phyloP scores from a whole-genome alignment of 1,140 invertebrate genomes.

The Oreohelix idahoensis region DNA sequence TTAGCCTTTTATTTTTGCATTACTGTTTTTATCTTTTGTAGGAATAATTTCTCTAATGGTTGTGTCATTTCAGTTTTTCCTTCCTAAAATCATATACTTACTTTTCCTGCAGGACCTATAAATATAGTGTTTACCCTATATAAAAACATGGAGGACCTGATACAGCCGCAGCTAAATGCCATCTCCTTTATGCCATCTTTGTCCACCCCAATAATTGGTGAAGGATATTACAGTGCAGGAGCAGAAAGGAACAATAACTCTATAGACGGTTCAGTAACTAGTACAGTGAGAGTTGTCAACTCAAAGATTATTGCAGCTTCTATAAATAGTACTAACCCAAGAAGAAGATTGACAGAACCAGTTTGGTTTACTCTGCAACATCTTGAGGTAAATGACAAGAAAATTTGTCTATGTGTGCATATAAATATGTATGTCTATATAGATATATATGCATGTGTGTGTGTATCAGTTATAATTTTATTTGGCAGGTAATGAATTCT shows the following conservation, averaged over 20 bases:
- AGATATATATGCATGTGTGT: too few relatives aligned
- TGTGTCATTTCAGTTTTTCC: background rate
- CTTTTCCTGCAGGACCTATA: slow-evolving; percentile 2
- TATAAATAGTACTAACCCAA: background rate
- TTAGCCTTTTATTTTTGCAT: too few relatives aligned
- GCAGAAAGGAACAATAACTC: background rate
- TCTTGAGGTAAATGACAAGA: slow-evolving; percentile 7
- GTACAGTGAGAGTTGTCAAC: slow-evolving; percentile 19
- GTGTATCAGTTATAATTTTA: too few relatives aligned
- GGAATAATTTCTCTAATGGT: too few relatives aligned
- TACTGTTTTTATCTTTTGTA: too few relatives aligned
- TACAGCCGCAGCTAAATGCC: slow-evolving; percentile 15
- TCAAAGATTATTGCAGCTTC: slow-evolving; percentile 31
- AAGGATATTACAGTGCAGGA: background rate
- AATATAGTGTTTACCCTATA: slow-evolving; percentile 32
- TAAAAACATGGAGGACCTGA: slow-evolving; percentile 31
- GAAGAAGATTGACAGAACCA: background rate
- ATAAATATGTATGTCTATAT: too few relatives aligned
- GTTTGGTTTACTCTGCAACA: slow-evolving; percentile 28
- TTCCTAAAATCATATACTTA: background rate
- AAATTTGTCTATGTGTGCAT: too few relatives aligned
- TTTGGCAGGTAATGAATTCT: too few relatives aligned
- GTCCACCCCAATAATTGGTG: background rate
- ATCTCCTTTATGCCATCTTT: background rate
- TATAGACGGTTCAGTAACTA: background rate